Evolutionary conservation across 2,888 invertebrate species (phyloP).

Genomic region (Fissipunctia ypsillon): DNA sequence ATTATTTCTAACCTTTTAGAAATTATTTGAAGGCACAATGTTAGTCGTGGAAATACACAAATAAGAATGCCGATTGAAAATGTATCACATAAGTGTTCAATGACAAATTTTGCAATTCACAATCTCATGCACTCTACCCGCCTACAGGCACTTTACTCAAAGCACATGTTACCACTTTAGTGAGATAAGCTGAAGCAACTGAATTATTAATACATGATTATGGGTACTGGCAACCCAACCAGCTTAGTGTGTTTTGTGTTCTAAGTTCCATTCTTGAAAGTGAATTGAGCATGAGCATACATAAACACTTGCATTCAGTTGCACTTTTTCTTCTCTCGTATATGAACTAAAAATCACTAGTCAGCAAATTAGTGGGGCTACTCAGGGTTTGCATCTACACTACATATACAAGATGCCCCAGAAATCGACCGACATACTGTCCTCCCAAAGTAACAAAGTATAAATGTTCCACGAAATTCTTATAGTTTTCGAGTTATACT

Average conservation of each 20-base stretch:
- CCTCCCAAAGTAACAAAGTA: too few relatives aligned
- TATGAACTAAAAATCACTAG: not conserved
- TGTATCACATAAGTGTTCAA: slow-evolving; percentile 31
- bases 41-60: not conserved
- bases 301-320: not conserved
- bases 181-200: slow-evolving; percentile 52
- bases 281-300: not conserved
- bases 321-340: not conserved
- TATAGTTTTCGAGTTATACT: too few relatives aligned
- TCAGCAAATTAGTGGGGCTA: not conserved
- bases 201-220: slow-evolving; percentile 52
- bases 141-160: slow-evolving; percentile 59
- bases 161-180: slow-evolving; percentile 56
- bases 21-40: not conserved
- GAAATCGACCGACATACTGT: too few relatives aligned
- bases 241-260: not conserved
- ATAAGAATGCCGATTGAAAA: slow-evolving; percentile 17
- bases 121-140: slow-evolving; percentile 54
- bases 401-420: too few relatives aligned
- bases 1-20: not conserved
- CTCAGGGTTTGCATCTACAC: not conserved
- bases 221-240: slow-evolving; percentile 4
- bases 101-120: slow-evolving; percentile 47
- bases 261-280: slow-evolving; percentile 6
- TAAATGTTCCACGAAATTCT: too few relatives aligned